A percentile compares a stretch with the other conserved stretches of the same genome.
Conservation (phyloP, 2,888 invertebrate species). For the Sussaba pulchella region DNA sequence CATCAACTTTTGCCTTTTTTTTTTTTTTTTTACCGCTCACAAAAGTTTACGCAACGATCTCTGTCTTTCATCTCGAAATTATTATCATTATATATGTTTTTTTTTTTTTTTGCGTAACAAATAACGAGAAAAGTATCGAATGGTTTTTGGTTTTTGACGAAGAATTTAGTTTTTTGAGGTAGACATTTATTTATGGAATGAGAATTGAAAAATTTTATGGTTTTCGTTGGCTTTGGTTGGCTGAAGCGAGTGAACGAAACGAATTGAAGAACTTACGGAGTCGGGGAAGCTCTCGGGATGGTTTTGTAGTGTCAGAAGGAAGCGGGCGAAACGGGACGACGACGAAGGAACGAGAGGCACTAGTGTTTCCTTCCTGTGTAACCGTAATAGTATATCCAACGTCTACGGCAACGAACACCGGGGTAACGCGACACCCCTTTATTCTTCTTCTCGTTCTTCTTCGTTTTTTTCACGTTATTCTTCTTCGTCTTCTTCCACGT, state of each 20-base stretch:
- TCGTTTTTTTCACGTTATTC: neutral
- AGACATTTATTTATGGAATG: no score
- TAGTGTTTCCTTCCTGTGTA: conserved; percentile 84
- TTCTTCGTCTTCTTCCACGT: conserved; percentile 3
- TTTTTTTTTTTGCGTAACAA: no score
- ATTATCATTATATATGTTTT: conserved; percentile 34
- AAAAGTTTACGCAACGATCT: conserved; percentile 22
- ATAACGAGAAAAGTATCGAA: no score
- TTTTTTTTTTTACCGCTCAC: conserved; percentile 16
- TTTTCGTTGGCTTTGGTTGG: no score
- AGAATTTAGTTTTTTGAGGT: no score
- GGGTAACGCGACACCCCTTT: conserved; percentile 79
- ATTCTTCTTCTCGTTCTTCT: conserved; percentile 19
- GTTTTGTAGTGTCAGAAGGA: conserved; percentile 47
- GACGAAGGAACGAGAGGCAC: conserved; percentile 70
- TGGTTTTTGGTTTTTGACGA: no score
- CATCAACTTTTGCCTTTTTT: conserved; percentile 19
- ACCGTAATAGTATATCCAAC: conserved; percentile 78
- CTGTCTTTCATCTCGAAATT: conserved; percentile 5
- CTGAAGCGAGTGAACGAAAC: no score
- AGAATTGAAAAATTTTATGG: no score
- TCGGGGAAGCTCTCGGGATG: neutral
- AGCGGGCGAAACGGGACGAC: conserved; percentile 64
- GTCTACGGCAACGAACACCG: conserved; percentile 72
- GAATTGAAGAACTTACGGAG: no score